Conservation (phyloP, 2,113 vertebrate genomes). For the Xyliphius kryptos region DNA sequence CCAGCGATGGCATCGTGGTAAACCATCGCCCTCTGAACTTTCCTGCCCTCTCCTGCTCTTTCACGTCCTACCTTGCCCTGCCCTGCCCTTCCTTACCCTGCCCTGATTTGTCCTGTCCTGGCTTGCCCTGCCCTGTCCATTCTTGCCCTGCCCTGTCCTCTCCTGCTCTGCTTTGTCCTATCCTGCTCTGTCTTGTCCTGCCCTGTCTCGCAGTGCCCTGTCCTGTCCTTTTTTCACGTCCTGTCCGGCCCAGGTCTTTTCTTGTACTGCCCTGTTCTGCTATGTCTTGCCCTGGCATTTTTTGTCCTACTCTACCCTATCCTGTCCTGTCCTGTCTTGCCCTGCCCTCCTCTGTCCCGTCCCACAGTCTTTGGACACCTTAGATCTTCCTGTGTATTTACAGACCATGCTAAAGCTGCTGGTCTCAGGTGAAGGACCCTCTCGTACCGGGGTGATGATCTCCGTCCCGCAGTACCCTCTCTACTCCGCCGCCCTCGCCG, state of each 20-base stretch:
- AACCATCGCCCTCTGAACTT: background rate
- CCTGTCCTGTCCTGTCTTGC: background rate
- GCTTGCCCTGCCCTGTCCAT: background rate
- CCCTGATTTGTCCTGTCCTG: background rate
- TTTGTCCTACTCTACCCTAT: background rate
- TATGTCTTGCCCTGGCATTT: too few species aligned
- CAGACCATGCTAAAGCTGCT: slow-evolving; percentile 70
- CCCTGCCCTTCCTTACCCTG: background rate
- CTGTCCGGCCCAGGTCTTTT: background rate
- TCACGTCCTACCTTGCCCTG: background rate
- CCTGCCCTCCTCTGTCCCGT: background rate
- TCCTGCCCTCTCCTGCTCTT: background rate
- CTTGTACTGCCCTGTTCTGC: background rate
- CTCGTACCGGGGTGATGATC: slow-evolving; percentile 66
- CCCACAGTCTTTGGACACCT: too few species aligned
- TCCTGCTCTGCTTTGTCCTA: background rate
- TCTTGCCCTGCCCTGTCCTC: background rate
- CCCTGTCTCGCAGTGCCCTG: background rate
- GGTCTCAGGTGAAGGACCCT: slow-evolving; percentile 54
- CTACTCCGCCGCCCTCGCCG: slow-evolving; percentile 66
- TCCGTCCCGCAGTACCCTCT: slow-evolving; percentile 76
- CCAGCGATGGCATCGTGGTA: slow-evolving; percentile 68
- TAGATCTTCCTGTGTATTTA: background rate
- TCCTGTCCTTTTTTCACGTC: background rate
- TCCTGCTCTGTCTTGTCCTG: too few species aligned